These are phyloP conservation scores for Cyclophora punctaria DNA, from an alignment of 2,888 invertebrate genomes.

Conservation along the genomic window DNA sequence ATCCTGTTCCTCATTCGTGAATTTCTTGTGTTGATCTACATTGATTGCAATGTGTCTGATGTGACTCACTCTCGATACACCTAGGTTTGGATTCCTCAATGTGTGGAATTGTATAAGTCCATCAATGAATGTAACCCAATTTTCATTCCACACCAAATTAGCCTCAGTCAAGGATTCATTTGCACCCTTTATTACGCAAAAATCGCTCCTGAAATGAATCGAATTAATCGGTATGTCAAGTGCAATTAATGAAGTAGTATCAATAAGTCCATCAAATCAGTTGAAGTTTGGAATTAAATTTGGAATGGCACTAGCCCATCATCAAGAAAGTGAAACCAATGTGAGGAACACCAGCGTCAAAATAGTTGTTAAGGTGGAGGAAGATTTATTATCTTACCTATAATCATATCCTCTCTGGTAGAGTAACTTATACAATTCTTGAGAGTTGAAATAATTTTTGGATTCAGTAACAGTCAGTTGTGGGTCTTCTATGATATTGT, in stretches of 20 bases:
- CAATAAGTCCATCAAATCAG: no score
- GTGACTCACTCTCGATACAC: conserved; percentile 76
- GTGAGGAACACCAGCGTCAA: no score
- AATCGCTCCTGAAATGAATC: conserved; percentile 27
- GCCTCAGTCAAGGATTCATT: conserved; percentile 32
- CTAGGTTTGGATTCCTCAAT: conserved; percentile 73
- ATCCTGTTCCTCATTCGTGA: not conserved
- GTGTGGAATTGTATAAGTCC: conserved; percentile 84
- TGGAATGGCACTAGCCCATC: no score
- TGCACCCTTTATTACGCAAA: conserved; percentile 25
- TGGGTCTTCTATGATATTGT: no score
- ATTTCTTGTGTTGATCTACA: conserved; percentile 14
- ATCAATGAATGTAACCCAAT: conserved; percentile 88
- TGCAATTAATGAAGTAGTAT: no score
- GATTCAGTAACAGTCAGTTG: no score
- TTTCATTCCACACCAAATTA: conserved; percentile 76
- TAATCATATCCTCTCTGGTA: conserved; percentile 4
- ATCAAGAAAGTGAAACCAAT: no score
- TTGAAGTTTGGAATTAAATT: no score
- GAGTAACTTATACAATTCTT: no score
- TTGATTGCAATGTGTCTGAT: conserved; percentile 26
- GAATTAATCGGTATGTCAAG: no score
- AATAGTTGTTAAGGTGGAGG: no score
- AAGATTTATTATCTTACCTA: conserved; percentile 1
- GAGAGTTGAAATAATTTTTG: no score